Base-by-base conservation (phyloP, 1,140 invertebrate species). In the Bombus consobrinus region DNA sequence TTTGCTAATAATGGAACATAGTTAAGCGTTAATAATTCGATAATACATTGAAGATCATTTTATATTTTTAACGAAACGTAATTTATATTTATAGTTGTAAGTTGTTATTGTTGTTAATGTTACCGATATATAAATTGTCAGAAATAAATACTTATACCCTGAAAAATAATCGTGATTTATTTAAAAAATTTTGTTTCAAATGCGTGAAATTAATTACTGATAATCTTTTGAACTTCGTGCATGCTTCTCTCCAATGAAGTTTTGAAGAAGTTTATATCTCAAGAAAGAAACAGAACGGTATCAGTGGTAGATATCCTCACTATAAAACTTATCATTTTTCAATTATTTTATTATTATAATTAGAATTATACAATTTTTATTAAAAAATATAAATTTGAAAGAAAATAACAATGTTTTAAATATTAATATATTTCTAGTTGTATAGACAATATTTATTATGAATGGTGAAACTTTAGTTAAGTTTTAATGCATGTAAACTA, bases 181-280 rank as follows among this genome's bases (percentile, higher is more conserved):
- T 34, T 10, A 15, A 41, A 9, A 37, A 41, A n/a, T 6, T 41
- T 68, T 18, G 4, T 32, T 81, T 34, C 43, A 73, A 47, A 64
- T 25, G 3, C 39, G 1, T n/a, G 32, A 64, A 41, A 41, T 73
- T 37, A 57, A 47, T 82, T 82, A 43, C 0, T 28, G 74, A 69
- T 77, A 43, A 79, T 84, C 37, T 78, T 41, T 8, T 77, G 82
- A 77, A 66, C 82, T 83, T 57, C 77, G 43, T 25, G 8, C 28
- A 41, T 41, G 5, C 13, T 59, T 57, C n/a, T 32, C 25, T n/a
- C 57, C 28, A 18, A 53, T 57, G 13, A 39, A 47, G 28, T 41
- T 41, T 34, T n/a, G 28, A n/a, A 75, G 28, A 47, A 37, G 8
- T 25, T 81, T 72, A n/a, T 53, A 28, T 18, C 9, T 71, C 1